These are phyloP conservation scores for Myotis lucifugus DNA, from an alignment of 2,113 vertebrate species.

Conservation along the genomic window DNA sequence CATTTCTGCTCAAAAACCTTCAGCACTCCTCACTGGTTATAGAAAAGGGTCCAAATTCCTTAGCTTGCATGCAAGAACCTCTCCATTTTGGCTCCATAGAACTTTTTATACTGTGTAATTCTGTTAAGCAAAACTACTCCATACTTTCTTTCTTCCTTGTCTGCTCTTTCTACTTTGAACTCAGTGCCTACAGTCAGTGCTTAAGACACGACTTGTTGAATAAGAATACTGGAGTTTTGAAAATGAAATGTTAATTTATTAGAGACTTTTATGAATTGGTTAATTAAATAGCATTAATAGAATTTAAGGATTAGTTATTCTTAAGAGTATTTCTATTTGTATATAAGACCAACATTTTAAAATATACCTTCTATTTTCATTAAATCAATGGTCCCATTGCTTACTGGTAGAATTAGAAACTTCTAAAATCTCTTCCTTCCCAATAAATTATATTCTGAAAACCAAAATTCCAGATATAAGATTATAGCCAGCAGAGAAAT, in stretches of 20 bases:
- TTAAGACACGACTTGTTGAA: not conserved
- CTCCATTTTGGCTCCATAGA: not conserved
- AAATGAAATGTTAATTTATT: not conserved
- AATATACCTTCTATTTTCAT: not conserved
- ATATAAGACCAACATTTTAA: not conserved
- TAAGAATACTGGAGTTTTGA: not conserved
- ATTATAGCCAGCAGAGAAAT: not conserved
- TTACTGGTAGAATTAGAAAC: slow-evolving; percentile 34
- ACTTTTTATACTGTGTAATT: not conserved
- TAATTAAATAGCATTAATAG: slow-evolving; percentile 32
- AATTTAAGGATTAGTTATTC: not conserved
- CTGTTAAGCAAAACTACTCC: not conserved
- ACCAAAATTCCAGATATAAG: not conserved
- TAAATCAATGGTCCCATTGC: not conserved
- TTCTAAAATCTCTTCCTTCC: not conserved
- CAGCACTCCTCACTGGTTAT: not conserved
- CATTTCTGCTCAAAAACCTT: not conserved
- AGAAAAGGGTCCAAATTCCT: not conserved
- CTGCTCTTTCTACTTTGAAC: not conserved
- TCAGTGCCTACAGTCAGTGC: not conserved
- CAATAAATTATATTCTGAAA: slow-evolving; percentile 14
- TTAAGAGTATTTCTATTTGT: not conserved
- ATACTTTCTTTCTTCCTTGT: not conserved
- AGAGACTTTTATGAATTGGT: not conserved
- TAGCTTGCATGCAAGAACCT: not conserved